phyloP scores from a whole-genome alignment of 1,140 invertebrate genomes.

The Homarus americanus region DNA sequence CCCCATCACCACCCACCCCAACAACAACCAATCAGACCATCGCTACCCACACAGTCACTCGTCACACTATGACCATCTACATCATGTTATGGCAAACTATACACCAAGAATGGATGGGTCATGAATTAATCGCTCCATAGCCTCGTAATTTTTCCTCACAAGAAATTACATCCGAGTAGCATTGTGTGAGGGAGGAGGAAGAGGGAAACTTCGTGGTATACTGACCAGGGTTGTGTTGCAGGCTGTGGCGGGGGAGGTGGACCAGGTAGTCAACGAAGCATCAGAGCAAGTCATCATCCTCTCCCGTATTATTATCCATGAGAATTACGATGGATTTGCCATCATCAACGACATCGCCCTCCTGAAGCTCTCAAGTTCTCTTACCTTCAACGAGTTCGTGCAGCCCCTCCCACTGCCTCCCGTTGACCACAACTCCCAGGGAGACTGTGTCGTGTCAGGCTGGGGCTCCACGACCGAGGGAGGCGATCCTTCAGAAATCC shows the following conservation, averaged over 20 bases:
- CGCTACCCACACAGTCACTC: neutral
- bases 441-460: slow-evolving; percentile 75
- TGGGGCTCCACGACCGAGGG: slow-evolving; percentile 66
- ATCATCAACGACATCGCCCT: slow-evolving; percentile 76
- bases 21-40: neutral
- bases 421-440: slow-evolving; percentile 43
- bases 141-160: too few species aligned
- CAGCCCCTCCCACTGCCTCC: slow-evolving; percentile 22
- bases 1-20: neutral
- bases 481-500: slow-evolving; percentile 71
- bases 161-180: too few species aligned
- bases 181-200: too few species aligned
- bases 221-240: neutral
- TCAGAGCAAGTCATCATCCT: slow-evolving; percentile 51
- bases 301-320: slow-evolving; percentile 55
- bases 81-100: too few species aligned
- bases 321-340: slow-evolving; percentile 58
- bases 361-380: slow-evolving; percentile 28
- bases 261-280: slow-evolving; percentile 44
- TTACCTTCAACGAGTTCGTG: slow-evolving; percentile 26
- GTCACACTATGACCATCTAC: too few species aligned
- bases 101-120: too few species aligned
- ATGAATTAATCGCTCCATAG: too few species aligned
- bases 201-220: too few species aligned
- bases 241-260: slow-evolving; percentile 59